These are phyloP conservation scores for Sparus aurata DNA, from an alignment of 2,797 vertebrate species.

Conservation along the genomic window DNA sequence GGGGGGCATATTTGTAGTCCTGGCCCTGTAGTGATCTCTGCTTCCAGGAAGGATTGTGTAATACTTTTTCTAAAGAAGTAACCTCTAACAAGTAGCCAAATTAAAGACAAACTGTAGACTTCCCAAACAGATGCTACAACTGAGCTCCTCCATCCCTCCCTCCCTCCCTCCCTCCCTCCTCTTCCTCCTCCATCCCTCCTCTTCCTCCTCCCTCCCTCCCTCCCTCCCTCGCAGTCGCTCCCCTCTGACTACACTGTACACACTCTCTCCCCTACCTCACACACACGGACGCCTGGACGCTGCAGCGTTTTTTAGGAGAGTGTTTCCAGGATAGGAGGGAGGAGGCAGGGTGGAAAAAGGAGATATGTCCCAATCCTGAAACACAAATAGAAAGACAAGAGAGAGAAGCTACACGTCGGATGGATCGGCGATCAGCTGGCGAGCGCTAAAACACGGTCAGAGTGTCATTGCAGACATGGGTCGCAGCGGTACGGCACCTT, in stretches of 20 bases:
- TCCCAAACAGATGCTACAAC: constrained; percentile 66
- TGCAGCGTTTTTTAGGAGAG: constrained; percentile 84
- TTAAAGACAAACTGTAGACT: constrained; percentile 60
- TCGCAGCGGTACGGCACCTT: constrained; percentile 85
- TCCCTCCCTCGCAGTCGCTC: constrained; percentile 58
- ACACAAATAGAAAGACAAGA: not conserved
- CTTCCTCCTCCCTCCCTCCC: constrained; percentile 33
- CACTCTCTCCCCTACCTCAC: constrained; percentile 77
- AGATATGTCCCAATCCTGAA: constrained; percentile 82
- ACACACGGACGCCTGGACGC: constrained; percentile 85
- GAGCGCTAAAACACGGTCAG: constrained; percentile 83
- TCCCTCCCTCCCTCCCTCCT: not conserved
- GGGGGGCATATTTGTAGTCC: not conserved
- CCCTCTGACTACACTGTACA: constrained; percentile 72
- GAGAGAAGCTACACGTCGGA: constrained; percentile 51
- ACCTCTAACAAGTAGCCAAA: constrained; percentile 22
- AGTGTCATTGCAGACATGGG: constrained; percentile 86
- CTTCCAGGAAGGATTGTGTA: constrained; percentile 37
- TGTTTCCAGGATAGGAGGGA: constrained; percentile 78
- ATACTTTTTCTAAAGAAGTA: constrained; percentile 31
- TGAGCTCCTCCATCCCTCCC: constrained; percentile 49
- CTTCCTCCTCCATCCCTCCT: not conserved
- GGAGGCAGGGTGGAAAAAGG: constrained; percentile 67
- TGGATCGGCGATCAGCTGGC: constrained; percentile 78
- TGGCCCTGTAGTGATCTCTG: not conserved